phyloP scores from a whole-genome alignment of 2,113 vertebrate genomes.

The Uropsilus gracilis region DNA sequence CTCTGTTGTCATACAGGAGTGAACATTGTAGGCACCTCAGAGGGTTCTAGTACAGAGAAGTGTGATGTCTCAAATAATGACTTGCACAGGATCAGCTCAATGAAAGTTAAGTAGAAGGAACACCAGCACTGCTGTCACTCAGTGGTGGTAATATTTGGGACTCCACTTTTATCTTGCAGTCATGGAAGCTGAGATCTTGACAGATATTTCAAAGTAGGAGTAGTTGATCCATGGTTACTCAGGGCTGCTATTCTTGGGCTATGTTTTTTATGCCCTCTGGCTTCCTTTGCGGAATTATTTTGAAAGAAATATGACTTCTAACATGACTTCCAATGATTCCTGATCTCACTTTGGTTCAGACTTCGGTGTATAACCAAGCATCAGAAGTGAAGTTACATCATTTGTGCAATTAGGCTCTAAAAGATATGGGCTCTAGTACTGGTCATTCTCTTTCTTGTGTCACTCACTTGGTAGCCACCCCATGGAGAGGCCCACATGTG shows the following conservation, averaged over 20 bases:
- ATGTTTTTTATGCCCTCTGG: accelerated
- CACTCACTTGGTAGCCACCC: not conserved
- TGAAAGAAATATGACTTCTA: not conserved
- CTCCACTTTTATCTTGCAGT: not conserved
- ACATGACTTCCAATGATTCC: accelerated
- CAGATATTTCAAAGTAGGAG: not conserved
- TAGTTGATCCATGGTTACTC: not conserved
- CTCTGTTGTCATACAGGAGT: not conserved
- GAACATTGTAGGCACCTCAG: not conserved
- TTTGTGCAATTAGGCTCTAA: not conserved
- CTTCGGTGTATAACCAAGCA: not conserved
- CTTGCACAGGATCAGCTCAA: not conserved
- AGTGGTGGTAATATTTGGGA: not conserved
- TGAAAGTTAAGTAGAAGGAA: not conserved
- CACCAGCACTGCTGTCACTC: accelerated
- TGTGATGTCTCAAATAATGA: no score
- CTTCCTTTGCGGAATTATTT: not conserved
- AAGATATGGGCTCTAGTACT: not conserved
- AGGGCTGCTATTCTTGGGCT: not conserved
- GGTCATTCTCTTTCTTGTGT: not conserved
- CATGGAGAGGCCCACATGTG: not conserved
- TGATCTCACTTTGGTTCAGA: not conserved
- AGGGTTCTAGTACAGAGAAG: not conserved
- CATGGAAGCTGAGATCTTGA: not conserved
- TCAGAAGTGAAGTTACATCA: not conserved